Evolutionary conservation across 1,140 invertebrate genomes (phyloP), one percentile per base, ranked within the genome.

Genomic region (Brachionus manjavacas): DNA sequence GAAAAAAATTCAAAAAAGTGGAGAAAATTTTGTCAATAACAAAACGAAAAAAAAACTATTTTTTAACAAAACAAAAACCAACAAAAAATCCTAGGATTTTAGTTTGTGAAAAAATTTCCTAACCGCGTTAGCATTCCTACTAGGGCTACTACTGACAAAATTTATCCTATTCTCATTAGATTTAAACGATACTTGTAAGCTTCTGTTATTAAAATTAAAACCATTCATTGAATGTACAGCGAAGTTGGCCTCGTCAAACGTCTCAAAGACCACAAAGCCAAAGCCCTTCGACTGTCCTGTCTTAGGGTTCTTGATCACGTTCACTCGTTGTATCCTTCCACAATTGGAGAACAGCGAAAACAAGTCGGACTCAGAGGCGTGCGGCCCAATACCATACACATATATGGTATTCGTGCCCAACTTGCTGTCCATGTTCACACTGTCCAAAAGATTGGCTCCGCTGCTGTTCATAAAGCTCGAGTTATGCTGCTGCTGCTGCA

Each of bases 141-240:
- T 23, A 20, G 3, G 12, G 23, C 31, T 72, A 43, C 31, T 72
- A 72, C 35, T 72, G 68, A 72, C 68, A 72, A 72, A 72, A 72
- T 72, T 72, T 72, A 41, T 12, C n/a, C 39, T 39, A 43, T 8
- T 72, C 31, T 72, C n/a, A 9, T 25, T 28, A 70, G 28, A 70
- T 64, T 66, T 74, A 78, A 76, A 43, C 35, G 68, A 76, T 41
- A 84, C 83, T 84, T 84, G 83, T 64, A 84, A 39, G 20, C 12
- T 28, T 39, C 39, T 74, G 23, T 76, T 55, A n/a, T 84, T 28
- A 46, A 39, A 76, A 16, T 35, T n/a, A 66, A 35, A 76, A 25
- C 83, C 83, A 60, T 84, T 84, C 68, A 84, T 52, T 28, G 68
- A 31, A 60, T 84, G 68, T 43, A 79, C 84, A 23, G 84, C 84